Base-by-base conservation (phyloP, 2,113 vertebrate genomes). In the Festucalex cinctus region DNA sequence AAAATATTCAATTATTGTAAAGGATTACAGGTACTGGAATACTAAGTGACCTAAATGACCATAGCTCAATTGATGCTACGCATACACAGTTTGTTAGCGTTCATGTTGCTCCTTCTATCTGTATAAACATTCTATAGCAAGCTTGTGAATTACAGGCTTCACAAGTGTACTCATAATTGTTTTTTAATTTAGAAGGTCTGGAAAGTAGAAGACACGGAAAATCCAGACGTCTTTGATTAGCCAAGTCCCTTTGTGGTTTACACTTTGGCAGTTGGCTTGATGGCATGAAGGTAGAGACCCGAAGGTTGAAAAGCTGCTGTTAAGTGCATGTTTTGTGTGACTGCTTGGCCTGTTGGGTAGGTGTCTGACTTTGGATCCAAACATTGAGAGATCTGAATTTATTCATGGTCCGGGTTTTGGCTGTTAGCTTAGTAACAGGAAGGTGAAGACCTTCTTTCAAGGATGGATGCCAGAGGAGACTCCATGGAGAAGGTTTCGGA, bases 1-100 rank as follows among this genome's bases (percentile, higher is more conserved):
- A 88, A 83, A 32, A 74, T 32, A 84, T 87, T 78, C 78, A 79
- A 85, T 82, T 70, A 32, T 81, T 85, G 71, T 66, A 67, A 78
- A 77, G 69, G 65, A 73, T 75, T 73, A 68, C 76, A 57, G 61
- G 76, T 75, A 83, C 77, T 54, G 61, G 49, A 63, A 85, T 76
- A 74, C 71, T 80, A 41, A 26, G 60, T 62, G 13, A 12, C 36
- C 5, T 14, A 78, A 68, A 57, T 66, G 66, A 58, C 49, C 44
- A 66, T 26, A 62, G 61, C 36, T 39, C 68, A 20, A 12, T 75
- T 35, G 20, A 61, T 39, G 58, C 58, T 57, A 20, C 39, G 19
- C n/a, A 26, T 53, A 9, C n/a, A 24, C 24, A 3, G 22, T 24
- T 53, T 53, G 51, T 53, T 13, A 24, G 26, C 6, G 14, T 12